Evolutionary conservation across 2,797 vertebrate species (phyloP), one percentile per base, ranked within the genome.

Genomic region (Tiaroga cobitis): DNA sequence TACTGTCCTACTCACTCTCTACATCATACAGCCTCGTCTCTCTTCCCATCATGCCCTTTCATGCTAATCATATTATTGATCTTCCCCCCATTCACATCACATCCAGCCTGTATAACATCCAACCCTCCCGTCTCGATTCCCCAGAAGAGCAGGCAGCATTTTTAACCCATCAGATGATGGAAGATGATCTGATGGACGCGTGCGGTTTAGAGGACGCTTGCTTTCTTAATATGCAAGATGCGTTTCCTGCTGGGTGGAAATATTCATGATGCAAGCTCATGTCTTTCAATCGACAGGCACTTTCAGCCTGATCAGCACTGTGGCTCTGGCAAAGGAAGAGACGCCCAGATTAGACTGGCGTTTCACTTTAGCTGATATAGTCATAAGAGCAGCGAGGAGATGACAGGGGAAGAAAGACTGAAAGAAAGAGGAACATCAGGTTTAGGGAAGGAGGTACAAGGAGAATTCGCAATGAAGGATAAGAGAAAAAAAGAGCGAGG

Each of bases 251-350:
- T 8, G 56, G 83, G 54, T 79, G 65, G 72, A 90, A 87, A 89
- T 81, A 84, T 87, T 89, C 81, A 84, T 84, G 84, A 86, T 85
- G 87, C 85, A 84, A 85, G 81, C 85, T 85, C 80, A 65, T 80
- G 83, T 51, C 78, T 85, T 87, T 87, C 86, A 87, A 89, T 91
- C 9, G 81, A 82, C 80, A 86, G 90, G 84, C 78, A 82, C 83
- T 85, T 61, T 84, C 76, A 85, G 85, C 85, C 54, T 87, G 82
- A 88, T 89, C 88, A 85, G 88, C 86, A 69, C 32, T 39, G 68
- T 34, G 81, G 51, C 79, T 59, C 34, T n/a, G 81, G 56, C 81
- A 67, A 24, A 73, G 54, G 81, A 70, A 85, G 84, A 75, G 32
- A 61, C 32, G 34, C 49, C 86, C 56, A 87, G 84, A 79, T 82